Base-by-base conservation (phyloP, 2,113 vertebrate species). In the Brienomyrus longianalis region DNA sequence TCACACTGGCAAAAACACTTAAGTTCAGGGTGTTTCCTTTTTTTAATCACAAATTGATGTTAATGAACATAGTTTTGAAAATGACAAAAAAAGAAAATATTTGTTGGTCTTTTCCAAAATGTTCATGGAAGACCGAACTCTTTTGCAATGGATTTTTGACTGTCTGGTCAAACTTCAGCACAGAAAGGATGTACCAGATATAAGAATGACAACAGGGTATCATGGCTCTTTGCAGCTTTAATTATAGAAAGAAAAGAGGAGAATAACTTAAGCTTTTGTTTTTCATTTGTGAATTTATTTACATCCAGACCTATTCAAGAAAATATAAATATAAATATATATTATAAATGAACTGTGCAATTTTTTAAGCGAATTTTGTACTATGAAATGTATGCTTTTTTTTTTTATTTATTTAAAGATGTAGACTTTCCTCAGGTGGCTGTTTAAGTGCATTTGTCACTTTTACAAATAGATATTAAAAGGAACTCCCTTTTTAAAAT, bases 331-430 rank as follows among this genome's bases (percentile, higher is more conserved):
- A 97, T 97, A 96, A 97, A 98, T 98, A 97, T 96, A 96, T 96
- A 96, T 98, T 98, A 96, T 96, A 96, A 94, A 96, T 94, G 96
- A 95, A 96, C 95, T 99, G 74, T 80, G 98, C 98, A 98, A 98
- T 98, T 98, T 99, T 99, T 99, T 98, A 98, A 98, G 94, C 96
- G 97, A 97, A 97, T 99, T 99, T 99, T 99, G 97, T 99, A 98
- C 98, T 95, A 97, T 96, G 97, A 98, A 97, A 96, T 99, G 97
- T 96, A 96, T 95, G 96, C 95, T 97, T 98, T 97, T 98, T 99
- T 98, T 97, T 98, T 98, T 99, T 98, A 97, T 89, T 99, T 98
- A 98, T 99, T 99, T 99, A 98, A 98, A 96, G 95, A 96, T 95
- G 96, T 97, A 96, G 95, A 96, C 95, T 97, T 97, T 96, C 97